Evolutionary conservation across 2,888 invertebrate species (phyloP), one percentile per base, ranked within the genome.

Genomic region (Acanthococcus lagerstroemiae): DNA sequence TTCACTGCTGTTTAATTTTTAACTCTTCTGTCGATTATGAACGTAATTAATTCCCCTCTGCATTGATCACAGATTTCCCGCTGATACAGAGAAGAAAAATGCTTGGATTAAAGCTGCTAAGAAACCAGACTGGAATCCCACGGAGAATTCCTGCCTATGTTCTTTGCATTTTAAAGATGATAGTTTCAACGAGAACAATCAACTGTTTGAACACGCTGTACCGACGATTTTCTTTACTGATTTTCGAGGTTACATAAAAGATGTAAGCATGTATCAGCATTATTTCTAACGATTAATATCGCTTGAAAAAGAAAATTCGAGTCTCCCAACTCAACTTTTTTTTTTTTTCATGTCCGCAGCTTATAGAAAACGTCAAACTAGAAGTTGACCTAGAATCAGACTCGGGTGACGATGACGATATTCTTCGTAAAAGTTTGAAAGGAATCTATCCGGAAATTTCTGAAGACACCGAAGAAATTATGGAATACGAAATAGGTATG

Each of bases 221-320:
- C 63, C 63, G 3, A 24, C 63, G 1, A 63, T 63, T 44, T 63
- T 63, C 6, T 63, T 63, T 37, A 24, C 52, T 63, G 37, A 63
- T 44, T 63, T 63, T 37, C 6, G 52, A 22, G 9, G 2, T 24
- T 30, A 63, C 54, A 37, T 63, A 21, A 63, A 24, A 52, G 22
- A 24, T 19, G 63, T 63, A 54, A 30, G 26, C 17, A 12, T 37
- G 37, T 37, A 37, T 37, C n/a, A 2, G 37, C 3, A 37, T 3
- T 37, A 1, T 37, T 37, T 3, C 12, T n/a, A 37, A 37, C n/a
- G n/a, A n/a, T n/a, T n/a, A 2, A 3, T n/a, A 37, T 37, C n/a
- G 12, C 37, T 37, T 37, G 3, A 1, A n/a, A n/a, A n/a, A n/a
- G n/a, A n/a, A n/a, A n/a, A n/a, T n/a, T n/a, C n/a, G n/a, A n/a